These are phyloP conservation scores for Notoglanidium macrostoma DNA, from an alignment of 2,797 vertebrate species.

Conservation along the genomic window DNA sequence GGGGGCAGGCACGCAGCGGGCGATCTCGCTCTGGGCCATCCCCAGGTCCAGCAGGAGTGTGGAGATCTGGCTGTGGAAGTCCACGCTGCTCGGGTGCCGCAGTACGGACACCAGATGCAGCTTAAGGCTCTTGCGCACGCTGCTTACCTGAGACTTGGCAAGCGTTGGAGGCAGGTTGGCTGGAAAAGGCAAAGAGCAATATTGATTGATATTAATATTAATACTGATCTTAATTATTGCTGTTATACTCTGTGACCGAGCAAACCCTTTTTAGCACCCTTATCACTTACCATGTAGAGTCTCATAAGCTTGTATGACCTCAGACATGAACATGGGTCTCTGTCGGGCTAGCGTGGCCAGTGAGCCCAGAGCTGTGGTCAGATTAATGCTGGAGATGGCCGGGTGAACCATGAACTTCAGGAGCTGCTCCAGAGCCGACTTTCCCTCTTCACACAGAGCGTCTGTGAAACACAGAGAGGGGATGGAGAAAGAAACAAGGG, in stretches of 20 bases:
- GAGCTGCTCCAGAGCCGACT: conserved; percentile 86
- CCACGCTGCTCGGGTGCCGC: conserved; percentile 85
- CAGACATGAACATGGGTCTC: conserved; percentile 95
- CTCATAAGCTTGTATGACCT: conserved; percentile 95
- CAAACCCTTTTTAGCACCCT: not conserved
- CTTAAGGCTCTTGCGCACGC: conserved; percentile 93
- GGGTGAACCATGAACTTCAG: conserved; percentile 97
- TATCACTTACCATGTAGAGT: conserved; percentile 84
- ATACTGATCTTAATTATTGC: not conserved
- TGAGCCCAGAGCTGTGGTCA: conserved; percentile 89
- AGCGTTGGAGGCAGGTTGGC: conserved; percentile 92
- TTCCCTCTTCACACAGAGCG: conserved; percentile 85
- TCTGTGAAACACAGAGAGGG: conserved; percentile 62
- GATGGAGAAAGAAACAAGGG: not conserved
- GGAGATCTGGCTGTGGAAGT: conserved; percentile 91
- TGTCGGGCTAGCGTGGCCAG: conserved; percentile 90
- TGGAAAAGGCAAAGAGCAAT: conserved; percentile 51
- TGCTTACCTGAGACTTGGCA: conserved; percentile 97
- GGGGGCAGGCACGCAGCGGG: conserved; percentile 80
- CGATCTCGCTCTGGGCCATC: conserved; percentile 88
- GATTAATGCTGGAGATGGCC: conserved; percentile 94
- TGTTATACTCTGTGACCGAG: not conserved
- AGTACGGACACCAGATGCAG: conserved; percentile 89
- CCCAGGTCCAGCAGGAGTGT: conserved; percentile 91
- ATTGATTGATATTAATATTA: too few species aligned